Base-by-base conservation (phyloP, 2,113 vertebrate genomes). In the Xiphias gladius region DNA sequence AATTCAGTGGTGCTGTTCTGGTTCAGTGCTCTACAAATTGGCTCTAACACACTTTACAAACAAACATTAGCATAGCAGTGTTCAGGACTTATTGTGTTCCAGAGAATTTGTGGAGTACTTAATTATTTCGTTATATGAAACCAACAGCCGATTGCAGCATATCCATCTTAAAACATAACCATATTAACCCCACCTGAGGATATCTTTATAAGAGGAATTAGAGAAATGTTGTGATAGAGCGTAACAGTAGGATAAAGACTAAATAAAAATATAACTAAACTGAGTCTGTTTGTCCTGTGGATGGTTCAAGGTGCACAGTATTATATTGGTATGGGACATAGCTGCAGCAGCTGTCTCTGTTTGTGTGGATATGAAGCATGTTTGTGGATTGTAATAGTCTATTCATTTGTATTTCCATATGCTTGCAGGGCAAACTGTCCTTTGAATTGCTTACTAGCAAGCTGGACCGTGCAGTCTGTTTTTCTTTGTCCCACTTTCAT, bases 401-500 rank as follows among this genome's bases (percentile, higher is more conserved):
- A 35, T 84, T 87, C 28, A 87, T 90, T 52, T 73, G 7, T 28
- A 87, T 86, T 89, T 70, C 80, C 84, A 89, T 87, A 85, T 86
- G 66, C 22, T 57, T 62, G 5, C 66, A 39, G 74, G 76, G 67
- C 70, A 88, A 86, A 73, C 5, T 78, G 79, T 84, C 87, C 86
- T 87, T 80, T 88, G 70, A 82, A 77, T 72, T 63, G 73, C 41
- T 82, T 39, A 63, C 65, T 66, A 63, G 74, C 78, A 32, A 59
- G 66, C 67, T 65, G 64, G 65, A 66, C 57, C 12, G 24, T 32
- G 69, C 59, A 28, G 69, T 85, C 74, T 90, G 66, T 79, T 86
- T 89, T 59, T 80, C 83, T 85, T 76, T 77, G 68, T 72, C 83
- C 68, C 87, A 79, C 86, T 87, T 90, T 93, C 77, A 90, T 92